A percentile compares a stretch with the other conserved stretches of the same genome.
Conservation (phyloP, 2,113 vertebrate genomes). For the Pitta sordida region DNA sequence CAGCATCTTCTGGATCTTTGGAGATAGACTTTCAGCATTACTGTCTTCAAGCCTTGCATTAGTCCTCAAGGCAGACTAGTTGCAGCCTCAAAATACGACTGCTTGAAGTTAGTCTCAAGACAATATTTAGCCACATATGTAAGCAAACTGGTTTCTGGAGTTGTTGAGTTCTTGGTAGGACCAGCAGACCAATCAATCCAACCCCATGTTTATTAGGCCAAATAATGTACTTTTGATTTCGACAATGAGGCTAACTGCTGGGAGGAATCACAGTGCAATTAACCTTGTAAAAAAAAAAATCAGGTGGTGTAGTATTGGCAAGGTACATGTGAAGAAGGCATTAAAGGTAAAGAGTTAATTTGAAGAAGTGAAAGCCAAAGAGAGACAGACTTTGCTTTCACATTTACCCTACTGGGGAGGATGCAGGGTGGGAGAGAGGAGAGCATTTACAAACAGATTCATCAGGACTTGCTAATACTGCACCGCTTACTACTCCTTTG, state of each 20-base stretch:
- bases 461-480: background rate
- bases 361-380: background rate
- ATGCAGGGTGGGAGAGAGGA: accelerated
- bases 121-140: accelerated
- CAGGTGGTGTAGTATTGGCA: background rate
- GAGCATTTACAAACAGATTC: background rate
- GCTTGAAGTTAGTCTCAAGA: background rate
- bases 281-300: background rate
- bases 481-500: background rate
- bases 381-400: background rate
- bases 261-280: background rate
- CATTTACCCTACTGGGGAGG: accelerated
- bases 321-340: background rate
- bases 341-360: background rate
- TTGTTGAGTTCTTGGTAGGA: background rate
- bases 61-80: background rate
- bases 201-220: background rate
- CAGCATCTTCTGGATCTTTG: background rate
- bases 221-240: background rate
- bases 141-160: background rate
- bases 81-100: background rate
- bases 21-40: background rate
- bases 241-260: background rate
- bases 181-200: background rate
- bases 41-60: background rate